Conservation (phyloP, 1,140 invertebrate genomes). For the Nephotettix cincticeps region DNA sequence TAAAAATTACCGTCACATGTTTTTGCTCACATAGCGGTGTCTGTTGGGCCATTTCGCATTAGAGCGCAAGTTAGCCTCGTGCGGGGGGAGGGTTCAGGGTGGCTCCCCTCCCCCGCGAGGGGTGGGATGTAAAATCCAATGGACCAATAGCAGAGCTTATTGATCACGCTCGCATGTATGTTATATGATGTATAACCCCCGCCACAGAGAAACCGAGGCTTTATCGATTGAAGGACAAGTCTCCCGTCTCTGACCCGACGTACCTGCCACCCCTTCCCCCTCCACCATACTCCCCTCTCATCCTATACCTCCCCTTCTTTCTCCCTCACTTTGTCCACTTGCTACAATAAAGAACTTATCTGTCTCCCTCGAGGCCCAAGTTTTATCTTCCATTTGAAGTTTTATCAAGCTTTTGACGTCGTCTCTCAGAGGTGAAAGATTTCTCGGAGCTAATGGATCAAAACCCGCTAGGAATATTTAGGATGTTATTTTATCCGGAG, state of each 20-base stretch:
- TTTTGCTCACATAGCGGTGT: too few relatives aligned
- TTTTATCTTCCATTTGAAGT: not conserved
- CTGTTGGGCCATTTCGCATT: slow-evolving; percentile 6
- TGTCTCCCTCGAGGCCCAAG: not conserved
- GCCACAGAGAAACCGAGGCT: slow-evolving; percentile 35
- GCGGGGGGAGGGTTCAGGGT: slow-evolving; percentile 15
- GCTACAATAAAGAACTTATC: slow-evolving; percentile 20
- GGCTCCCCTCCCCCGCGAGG: not conserved
- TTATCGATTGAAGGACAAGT: slow-evolving; percentile 33
- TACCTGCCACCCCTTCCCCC: not conserved
- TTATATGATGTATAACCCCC: slow-evolving; percentile 39
- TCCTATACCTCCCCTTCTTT: not conserved
- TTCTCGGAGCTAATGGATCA: too few relatives aligned
- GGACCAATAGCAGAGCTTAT: slow-evolving; percentile 39
- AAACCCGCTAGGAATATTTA: too few relatives aligned
- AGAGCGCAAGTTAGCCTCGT: slow-evolving; percentile 1
- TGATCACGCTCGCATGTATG: slow-evolving; percentile 37
- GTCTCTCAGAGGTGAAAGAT: not conserved
- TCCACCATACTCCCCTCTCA: slow-evolving; percentile 3
- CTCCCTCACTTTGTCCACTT: slow-evolving; percentile 15
- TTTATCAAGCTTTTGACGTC: slow-evolving; percentile 4
- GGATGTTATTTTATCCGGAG: too few relatives aligned
- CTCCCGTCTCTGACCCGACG: slow-evolving; percentile 4
- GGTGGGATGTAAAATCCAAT: slow-evolving; percentile 25
- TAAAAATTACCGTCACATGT: not conserved